A percentile compares a stretch with the other conserved stretches of the same genome.
Conservation (phyloP, 1,140 invertebrate genomes). For the Anastrepha ludens region DNA sequence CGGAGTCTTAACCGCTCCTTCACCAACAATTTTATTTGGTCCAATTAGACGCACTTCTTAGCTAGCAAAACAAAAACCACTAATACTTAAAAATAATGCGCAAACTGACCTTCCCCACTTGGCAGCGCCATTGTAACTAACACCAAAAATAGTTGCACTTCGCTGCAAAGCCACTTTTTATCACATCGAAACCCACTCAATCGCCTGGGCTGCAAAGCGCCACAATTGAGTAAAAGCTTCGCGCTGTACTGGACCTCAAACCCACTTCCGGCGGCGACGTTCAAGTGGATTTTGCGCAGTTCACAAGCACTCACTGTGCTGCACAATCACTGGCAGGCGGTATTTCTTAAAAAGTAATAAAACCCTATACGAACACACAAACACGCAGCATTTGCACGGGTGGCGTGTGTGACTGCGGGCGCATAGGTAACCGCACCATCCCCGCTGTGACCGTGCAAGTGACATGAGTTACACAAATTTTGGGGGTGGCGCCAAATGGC, state of each 20-base stretch:
- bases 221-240: slow-evolving; percentile 34
- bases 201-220: background rate
- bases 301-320: background rate
- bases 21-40: too few species aligned
- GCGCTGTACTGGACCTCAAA: background rate
- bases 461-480: slow-evolving; percentile 46
- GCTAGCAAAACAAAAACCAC: too few species aligned
- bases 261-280: slow-evolving; percentile 36
- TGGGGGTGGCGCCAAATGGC: slow-evolving; percentile 56
- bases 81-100: too few species aligned
- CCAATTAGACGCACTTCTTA: too few species aligned
- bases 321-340: slow-evolving; percentile 41
- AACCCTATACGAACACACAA: slow-evolving; percentile 21
- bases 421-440: background rate
- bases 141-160: background rate
- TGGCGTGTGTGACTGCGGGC: background rate
- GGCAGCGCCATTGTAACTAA: background rate
- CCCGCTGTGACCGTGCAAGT: background rate
- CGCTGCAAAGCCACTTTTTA: background rate
- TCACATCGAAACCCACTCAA: background rate
- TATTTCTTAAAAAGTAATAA: slow-evolving; percentile 54
- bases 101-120: background rate
- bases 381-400: background rate
- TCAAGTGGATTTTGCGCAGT: slow-evolving; percentile 45
- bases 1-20: too few species aligned